Percentiles rank a stretch among this genome's conserved stretches.
These are phyloP conservation scores for Tetragonula carbonaria DNA, from an alignment of 2,888 invertebrate species.

Conservation along the genomic window DNA sequence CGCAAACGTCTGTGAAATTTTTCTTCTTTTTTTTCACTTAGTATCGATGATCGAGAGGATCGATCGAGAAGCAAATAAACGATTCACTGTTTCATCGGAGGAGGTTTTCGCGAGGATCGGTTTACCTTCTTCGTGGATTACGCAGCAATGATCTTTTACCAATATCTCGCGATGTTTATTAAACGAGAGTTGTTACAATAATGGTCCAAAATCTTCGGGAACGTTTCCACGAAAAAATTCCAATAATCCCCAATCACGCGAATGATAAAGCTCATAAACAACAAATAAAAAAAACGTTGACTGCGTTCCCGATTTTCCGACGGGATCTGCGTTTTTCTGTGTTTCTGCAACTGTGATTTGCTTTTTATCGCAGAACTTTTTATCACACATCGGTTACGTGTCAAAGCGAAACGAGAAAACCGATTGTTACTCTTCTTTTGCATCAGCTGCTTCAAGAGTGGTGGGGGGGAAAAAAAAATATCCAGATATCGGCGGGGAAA, in stretches of 20 bases:
- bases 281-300: no score
- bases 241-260: no score
- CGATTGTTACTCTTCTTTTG: not conserved
- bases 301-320: no score
- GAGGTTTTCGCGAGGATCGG: not conserved
- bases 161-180: constrained; percentile 24
- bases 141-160: constrained; percentile 23
- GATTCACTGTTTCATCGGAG: not conserved
- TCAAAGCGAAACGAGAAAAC: no score
- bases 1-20: not conserved
- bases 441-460: not conserved
- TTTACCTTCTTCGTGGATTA: constrained; percentile 19
- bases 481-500: no score
- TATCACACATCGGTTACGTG: no score
- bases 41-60: not conserved
- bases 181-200: not conserved
- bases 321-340: no score
- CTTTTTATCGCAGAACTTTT: no score
- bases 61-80: not conserved
- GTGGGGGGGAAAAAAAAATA: not conserved
- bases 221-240: not conserved
- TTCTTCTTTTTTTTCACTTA: not conserved
- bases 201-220: not conserved
- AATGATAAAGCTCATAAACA: no score
- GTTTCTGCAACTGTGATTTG: no score